Evolutionary conservation across 1,140 invertebrate genomes (phyloP), one percentile per base, ranked within the genome.

Genomic region (Calycopis cecrops): DNA sequence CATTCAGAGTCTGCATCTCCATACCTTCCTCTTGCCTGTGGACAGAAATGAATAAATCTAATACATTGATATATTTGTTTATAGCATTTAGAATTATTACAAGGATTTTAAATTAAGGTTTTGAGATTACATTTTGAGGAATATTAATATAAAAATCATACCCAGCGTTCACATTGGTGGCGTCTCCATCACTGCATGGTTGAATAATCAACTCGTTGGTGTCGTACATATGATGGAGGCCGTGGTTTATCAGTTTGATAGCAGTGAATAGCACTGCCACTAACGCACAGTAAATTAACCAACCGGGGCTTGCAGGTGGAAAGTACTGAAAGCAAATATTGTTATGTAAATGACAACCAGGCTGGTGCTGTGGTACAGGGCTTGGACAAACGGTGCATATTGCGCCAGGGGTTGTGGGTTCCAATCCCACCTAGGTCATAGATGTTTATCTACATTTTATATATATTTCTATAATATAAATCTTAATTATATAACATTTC

Each of bases 151-250:
- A 40, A 9, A 12, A 50, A 78, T n/a, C 79, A 79, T 59, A 85
- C 81, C 62, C 64, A 54, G 79, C 67, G 55, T 73, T 84, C 11
- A 75, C 71, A 65, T 76, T 78, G 49, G 69, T 58, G 44, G 72
- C 71, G n/a, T 64, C 63, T 9, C 74, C 51, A 40, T 79, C 67
- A n/a, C 66, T 68, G 9, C 65, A 65, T 3, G 79, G 74, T 50
- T 77, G 83, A 33, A 88, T 66, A 60, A 97, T 92, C 70, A 94
- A 94, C 81, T 98, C 96, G 11, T 93, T 94, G 10, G 96, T 98
- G 86, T 99, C 98, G 88, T 99, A 99, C 85, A 99, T 94, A 65
- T 94, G 92, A 85, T 99, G 98, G 35, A 99, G 90, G 37, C 93
- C 93, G 85, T 94, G 93, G 89, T 99, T 99, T 56, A 96, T 87